Evolutionary conservation across 1,140 invertebrate species (phyloP).

Genomic region (Idris sp.): DNA sequence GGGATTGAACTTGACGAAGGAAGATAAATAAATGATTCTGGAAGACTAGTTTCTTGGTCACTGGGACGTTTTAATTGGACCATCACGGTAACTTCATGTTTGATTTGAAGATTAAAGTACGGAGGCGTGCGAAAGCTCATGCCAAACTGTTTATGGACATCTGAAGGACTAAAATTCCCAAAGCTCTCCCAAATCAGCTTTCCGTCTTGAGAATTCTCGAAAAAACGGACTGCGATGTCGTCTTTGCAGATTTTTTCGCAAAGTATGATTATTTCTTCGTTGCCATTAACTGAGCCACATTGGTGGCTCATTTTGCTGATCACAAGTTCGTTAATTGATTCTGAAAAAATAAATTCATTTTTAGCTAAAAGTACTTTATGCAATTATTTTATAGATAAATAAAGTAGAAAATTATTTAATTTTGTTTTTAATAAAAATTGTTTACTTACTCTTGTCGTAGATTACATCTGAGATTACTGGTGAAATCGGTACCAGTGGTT

Average conservation of each 20-base stretch:
- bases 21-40: not conserved
- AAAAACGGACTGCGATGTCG: constrained; percentile 94
- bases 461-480: constrained; percentile 95
- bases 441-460: constrained; percentile 92
- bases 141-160: constrained; percentile 92
- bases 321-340: constrained; percentile 93
- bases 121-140: constrained; percentile 11
- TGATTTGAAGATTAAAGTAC: not conserved
- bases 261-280: constrained; percentile 92
- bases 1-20: too few species aligned
- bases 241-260: constrained; percentile 95
- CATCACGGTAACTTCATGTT: not conserved
- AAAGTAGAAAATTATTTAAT: too few species aligned
- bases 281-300: constrained; percentile 87
- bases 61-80: constrained; percentile 12
- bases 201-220: constrained; percentile 87
- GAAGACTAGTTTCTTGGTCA: constrained; percentile 7
- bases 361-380: too few species aligned
- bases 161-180: constrained; percentile 90
- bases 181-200: constrained; percentile 89
- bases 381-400: too few species aligned
- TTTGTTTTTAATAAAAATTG: too few species aligned
- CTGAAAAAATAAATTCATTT: constrained; percentile 74
- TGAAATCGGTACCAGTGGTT: constrained; percentile 84
- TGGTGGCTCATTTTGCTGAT: constrained; percentile 92